Evolutionary conservation across 1,140 invertebrate genomes (phyloP).

Genomic region (Aphaenogaster ashmeadi): DNA sequence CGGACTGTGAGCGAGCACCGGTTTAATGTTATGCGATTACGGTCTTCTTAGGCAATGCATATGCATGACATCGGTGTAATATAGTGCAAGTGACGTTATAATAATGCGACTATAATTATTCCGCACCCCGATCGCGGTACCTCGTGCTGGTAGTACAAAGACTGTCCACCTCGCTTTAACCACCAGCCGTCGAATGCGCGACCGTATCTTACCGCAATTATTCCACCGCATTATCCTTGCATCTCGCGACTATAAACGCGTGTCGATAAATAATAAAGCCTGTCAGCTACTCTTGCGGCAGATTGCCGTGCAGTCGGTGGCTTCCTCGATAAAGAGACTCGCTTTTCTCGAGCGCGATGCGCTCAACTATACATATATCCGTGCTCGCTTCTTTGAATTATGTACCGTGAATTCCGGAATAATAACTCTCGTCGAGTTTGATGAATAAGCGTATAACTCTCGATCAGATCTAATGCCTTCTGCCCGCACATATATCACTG

Average conservation of each 20-base stretch:
- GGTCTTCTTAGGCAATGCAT: conserved; percentile 78
- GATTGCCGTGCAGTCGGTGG: conserved; percentile 21
- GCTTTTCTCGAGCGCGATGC: conserved; percentile 8
- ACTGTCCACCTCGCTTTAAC: conserved; percentile 65
- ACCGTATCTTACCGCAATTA: conserved; percentile 57
- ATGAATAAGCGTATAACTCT: conserved; percentile 51
- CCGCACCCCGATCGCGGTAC: conserved; percentile 17
- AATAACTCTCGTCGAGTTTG: conserved; percentile 49
- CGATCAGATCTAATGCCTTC: conserved; percentile 53
- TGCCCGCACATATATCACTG: conserved; percentile 36
- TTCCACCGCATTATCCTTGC: conserved; percentile 61
- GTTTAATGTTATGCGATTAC: conserved; percentile 72
- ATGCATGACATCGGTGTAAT: conserved; percentile 82
- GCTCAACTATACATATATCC: background rate
- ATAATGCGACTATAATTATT: conserved; percentile 85
- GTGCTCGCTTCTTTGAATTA: conserved; percentile 25
- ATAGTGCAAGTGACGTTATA: conserved; percentile 84
- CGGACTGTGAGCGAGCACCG: conserved; percentile 65
- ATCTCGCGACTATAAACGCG: conserved; percentile 64
- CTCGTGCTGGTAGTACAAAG: background rate
- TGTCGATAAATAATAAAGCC: conserved; percentile 74
- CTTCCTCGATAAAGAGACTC: conserved; percentile 3
- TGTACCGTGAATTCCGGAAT: conserved; percentile 39
- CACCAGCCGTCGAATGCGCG: conserved; percentile 67
- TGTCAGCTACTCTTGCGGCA: conserved; percentile 25